Conservation (phyloP, 2,888 invertebrate genomes). For the Cheilosia scutellata region DNA sequence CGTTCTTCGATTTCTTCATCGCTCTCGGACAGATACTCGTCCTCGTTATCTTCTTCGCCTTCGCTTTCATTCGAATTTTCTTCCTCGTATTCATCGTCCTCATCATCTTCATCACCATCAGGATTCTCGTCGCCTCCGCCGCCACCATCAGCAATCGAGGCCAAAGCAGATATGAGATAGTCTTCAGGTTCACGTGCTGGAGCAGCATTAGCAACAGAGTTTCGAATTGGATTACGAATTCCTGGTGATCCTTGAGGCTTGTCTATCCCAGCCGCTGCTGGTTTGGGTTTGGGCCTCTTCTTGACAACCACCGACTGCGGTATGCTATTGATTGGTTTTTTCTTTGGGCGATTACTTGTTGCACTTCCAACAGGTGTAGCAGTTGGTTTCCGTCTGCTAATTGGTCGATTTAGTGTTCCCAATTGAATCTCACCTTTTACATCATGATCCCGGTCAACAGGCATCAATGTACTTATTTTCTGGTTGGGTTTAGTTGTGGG, state of each 20-base stretch:
- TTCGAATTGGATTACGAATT: constrained; percentile 23
- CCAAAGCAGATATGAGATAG: constrained; percentile 55
- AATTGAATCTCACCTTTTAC: constrained; percentile 51
- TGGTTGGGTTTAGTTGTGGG: constrained; percentile 34
- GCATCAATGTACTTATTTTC: constrained; percentile 26
- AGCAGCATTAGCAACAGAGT: background rate
- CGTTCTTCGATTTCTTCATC: constrained; percentile 37
- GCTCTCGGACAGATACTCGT: constrained; percentile 24
- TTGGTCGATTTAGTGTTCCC: constrained; percentile 59
- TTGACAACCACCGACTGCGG: constrained; percentile 24
- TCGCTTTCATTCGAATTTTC: constrained; percentile 26
- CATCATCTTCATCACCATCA: constrained; percentile 8
- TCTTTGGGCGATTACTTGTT: constrained; percentile 46
- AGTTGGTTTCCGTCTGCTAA: constrained; percentile 47
- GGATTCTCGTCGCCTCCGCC: background rate
- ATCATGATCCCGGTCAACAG: constrained; percentile 41
- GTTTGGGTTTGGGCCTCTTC: constrained; percentile 24
- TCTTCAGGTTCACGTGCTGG: constrained; percentile 40
- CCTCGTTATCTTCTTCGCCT: constrained; percentile 1
- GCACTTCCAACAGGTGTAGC: constrained; percentile 28
- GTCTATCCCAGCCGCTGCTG: constrained; percentile 1
- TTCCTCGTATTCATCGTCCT: constrained; percentile 6
- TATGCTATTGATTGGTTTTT: constrained; percentile 55
- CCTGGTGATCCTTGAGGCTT: constrained; percentile 30
- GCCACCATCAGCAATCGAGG: constrained; percentile 35